These are phyloP conservation scores for Drosophila percnosoma DNA, from an alignment of 2,888 invertebrate genomes.

Conservation along the genomic window DNA sequence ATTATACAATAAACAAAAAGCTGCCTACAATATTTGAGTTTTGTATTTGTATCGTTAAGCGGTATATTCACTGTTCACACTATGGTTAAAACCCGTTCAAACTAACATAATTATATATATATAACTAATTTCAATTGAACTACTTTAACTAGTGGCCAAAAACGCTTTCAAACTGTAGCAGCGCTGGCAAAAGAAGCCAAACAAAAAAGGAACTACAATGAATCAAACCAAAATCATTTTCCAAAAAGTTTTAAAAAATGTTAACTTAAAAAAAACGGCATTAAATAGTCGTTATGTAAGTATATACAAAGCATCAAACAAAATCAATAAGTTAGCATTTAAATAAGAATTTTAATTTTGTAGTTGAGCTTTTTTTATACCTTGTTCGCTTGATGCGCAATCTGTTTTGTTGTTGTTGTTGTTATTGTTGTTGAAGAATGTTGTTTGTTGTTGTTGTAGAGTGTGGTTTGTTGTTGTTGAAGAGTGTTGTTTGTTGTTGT, in stretches of 20 bases:
- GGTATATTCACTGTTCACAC: conserved; percentile 4
- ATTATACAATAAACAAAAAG: conserved; percentile 40
- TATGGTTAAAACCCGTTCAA: conserved; percentile 20
- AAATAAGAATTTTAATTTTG: conserved; percentile 67
- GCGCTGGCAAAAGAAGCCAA: conserved; percentile 55
- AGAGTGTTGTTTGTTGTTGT: conserved; percentile 33
- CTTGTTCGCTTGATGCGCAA: conserved; percentile 85
- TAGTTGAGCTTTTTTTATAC: conserved; percentile 77
- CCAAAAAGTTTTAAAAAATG: neutral
- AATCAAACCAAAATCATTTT: conserved; percentile 14
- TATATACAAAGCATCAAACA: conserved; percentile 58
- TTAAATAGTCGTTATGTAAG: conserved; percentile 22
- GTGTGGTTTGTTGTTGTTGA: conserved; percentile 32
- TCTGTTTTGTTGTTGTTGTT: conserved; percentile 69
- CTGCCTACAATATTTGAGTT: conserved; percentile 35
- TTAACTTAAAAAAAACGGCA: conserved; percentile 10
- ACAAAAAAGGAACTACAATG: conserved; percentile 50
- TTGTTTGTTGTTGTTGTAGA: conserved; percentile 40
- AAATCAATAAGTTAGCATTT: conserved; percentile 52
- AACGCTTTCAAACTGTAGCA: conserved; percentile 48
- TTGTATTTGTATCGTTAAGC: conserved; percentile 1
- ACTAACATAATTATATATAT: conserved; percentile 24
- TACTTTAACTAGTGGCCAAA: conserved; percentile 56
- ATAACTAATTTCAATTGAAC: conserved; percentile 36
- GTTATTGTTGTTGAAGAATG: conserved; percentile 44